Conservation (phyloP, 2,797 vertebrate genomes). For the Chrysolophus pictus region DNA sequence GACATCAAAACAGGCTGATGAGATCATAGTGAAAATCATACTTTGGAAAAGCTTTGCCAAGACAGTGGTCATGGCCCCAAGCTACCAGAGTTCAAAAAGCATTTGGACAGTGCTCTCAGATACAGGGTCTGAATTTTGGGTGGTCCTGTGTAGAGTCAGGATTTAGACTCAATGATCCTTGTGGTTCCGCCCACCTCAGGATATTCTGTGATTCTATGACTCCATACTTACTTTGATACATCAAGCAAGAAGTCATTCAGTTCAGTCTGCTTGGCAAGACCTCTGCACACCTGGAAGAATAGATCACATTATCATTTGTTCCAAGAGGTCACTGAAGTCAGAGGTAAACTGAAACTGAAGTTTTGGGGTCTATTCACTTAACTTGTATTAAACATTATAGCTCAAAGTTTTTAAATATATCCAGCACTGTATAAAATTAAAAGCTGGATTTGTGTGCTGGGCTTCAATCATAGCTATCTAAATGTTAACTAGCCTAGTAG, state of each 20-base stretch:
- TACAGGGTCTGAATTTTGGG: not conserved
- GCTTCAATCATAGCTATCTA: not conserved
- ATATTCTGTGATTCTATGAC: not conserved
- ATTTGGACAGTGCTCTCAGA: not conserved
- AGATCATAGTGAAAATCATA: not conserved
- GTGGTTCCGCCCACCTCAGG: not conserved
- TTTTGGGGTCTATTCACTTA: not conserved
- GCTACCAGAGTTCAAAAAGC: not conserved
- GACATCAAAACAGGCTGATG: not conserved
- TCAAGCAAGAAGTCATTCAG: slow-evolving; percentile 99
- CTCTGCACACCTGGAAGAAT: slow-evolving; percentile 90
- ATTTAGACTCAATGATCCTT: not conserved
- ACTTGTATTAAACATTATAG: not conserved
- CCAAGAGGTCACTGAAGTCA: slow-evolving; percentile 12
- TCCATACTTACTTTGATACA: slow-evolving; percentile 94
- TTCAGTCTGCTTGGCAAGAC: slow-evolving; percentile 98
- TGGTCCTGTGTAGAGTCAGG: not conserved
- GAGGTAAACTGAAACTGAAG: not conserved
- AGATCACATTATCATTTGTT: slow-evolving; percentile 5
- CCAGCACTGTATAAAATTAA: not conserved
- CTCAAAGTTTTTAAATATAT: not conserved
- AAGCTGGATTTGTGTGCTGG: not conserved
- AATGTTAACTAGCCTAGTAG: not conserved
- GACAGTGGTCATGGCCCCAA: not conserved
- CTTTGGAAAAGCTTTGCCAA: not conserved